Evolutionary conservation across 2,888 invertebrate species (phyloP), one percentile per base, ranked within the genome.

Genomic region (Ernsta delagoae): DNA sequence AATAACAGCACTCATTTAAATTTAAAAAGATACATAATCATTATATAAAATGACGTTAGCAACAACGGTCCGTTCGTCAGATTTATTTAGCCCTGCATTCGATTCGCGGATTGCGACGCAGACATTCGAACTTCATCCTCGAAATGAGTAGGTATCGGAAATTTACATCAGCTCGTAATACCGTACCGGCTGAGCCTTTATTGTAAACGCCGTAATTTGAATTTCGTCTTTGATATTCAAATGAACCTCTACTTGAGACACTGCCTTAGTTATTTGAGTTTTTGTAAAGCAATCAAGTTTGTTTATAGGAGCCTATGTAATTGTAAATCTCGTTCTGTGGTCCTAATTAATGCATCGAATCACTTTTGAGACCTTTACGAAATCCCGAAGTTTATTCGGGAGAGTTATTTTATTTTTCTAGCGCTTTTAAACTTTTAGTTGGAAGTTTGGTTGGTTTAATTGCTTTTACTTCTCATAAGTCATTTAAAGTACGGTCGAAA

Each of bases 261-360:
- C 85, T 91, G 92, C 90, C 92, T 92, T 90, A 92, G 92, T 91
- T 92, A 93, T 92, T 92, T 88, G 91, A 92, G 90, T 92, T 93
- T 93, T 93, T 93, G 92, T 93, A 92, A 92, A 92, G 92, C 92
- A 92, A 92, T 93, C 92, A 90, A 92, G 90, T 91, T 92, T 92
- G 92, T 92, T 92, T 92, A 93, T 88, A 89, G 86, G 81, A 87
- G 84, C 79, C 84, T 80, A 85, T 92, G 91, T 92, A 90, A 91
- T 92, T 92, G 91, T 92, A 87, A 93, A 92, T 92, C 91, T 87
- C 87, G 86, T 85, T 89, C 84, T 89, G 92, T 84, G 89, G 88
- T 86, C 86, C 84, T 91, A 90, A 92, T 92, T 92, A 92, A 90
- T 88, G 85, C 88, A 87, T 87, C 79, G 84, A 90, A 90, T 90